These are phyloP conservation scores for Silurus meridionalis DNA, from an alignment of 2,113 vertebrate genomes.

Conservation along the genomic window DNA sequence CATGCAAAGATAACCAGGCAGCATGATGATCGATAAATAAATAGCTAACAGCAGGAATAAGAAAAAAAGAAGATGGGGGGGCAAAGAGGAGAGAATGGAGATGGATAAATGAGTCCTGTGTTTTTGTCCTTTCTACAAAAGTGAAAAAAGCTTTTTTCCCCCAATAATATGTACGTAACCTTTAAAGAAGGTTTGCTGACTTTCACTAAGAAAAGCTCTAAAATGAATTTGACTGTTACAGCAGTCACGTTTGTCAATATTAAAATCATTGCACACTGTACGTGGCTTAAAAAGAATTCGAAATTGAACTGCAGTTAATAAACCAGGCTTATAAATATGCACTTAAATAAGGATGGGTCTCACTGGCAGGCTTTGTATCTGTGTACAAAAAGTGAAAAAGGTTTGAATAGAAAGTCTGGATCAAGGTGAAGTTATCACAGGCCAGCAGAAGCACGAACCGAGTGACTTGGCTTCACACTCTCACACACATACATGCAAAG, in stretches of 20 bases:
- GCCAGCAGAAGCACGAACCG: constrained; percentile 14
- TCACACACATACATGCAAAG: constrained; percentile 28
- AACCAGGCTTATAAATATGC: constrained; percentile 25
- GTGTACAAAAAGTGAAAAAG: constrained; percentile 29
- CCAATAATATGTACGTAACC: constrained; percentile 2
- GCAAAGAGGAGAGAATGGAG: constrained; percentile 28
- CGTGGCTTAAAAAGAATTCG: not conserved
- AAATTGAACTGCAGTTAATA: constrained; percentile 22
- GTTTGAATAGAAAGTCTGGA: constrained; percentile 24
- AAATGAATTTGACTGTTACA: constrained; percentile 4
- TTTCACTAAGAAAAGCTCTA: not conserved
- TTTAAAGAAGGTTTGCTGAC: constrained; percentile 12
- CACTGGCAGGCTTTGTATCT: constrained; percentile 37
- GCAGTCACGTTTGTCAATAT: not conserved
- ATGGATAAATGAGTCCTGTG: constrained; percentile 42
- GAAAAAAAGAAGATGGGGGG: constrained; percentile 46
- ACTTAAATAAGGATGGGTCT: constrained; percentile 14
- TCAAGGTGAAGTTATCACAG: constrained; percentile 34
- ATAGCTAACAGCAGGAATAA: constrained; percentile 60
- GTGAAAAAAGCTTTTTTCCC: constrained; percentile 5
- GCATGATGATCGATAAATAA: constrained; percentile 67
- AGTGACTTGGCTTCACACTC: constrained; percentile 7
- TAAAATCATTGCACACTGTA: not conserved
- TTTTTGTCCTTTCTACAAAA: constrained; percentile 18
- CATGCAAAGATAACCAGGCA: constrained; percentile 65